phyloP scores from a whole-genome alignment of 1,140 invertebrate species.

The Scaptomyza pallida region DNA sequence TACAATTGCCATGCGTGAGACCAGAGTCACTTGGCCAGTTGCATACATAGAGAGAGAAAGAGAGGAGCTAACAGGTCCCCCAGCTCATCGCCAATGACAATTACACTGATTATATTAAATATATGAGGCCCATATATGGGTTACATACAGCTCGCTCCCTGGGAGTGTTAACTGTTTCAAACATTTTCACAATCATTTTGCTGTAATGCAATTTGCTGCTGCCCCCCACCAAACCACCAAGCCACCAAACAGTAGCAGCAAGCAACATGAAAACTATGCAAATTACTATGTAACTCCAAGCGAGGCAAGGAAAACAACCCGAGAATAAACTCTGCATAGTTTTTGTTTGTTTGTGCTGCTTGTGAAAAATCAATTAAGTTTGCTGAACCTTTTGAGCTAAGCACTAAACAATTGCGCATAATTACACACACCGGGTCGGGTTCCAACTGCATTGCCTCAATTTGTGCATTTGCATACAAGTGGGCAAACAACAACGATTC shows the following conservation, averaged over 20 bases:
- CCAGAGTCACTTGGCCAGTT: slow-evolving; percentile 23
- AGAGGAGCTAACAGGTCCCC: slow-evolving; percentile 37
- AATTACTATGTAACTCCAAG: slow-evolving; percentile 52
- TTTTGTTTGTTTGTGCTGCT: slow-evolving; percentile 11
- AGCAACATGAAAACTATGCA: slow-evolving; percentile 61
- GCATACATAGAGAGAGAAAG: neutral
- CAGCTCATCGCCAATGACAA: slow-evolving; percentile 70
- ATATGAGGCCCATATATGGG: slow-evolving; percentile 76
- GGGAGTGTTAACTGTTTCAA: slow-evolving; percentile 63
- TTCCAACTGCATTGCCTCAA: slow-evolving; percentile 66
- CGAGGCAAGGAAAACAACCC: slow-evolving; percentile 11
- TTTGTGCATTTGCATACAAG: slow-evolving; percentile 72
- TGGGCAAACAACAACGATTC: slow-evolving; percentile 60
- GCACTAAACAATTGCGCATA: slow-evolving; percentile 81
- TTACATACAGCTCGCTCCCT: slow-evolving; percentile 23
- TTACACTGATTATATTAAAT: slow-evolving; percentile 81
- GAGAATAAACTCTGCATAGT: slow-evolving; percentile 4
- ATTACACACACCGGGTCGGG: slow-evolving; percentile 49
- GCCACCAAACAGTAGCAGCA: slow-evolving; percentile 2
- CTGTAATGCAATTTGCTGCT: slow-evolving; percentile 57
- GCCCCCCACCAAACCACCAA: slow-evolving; percentile 52
- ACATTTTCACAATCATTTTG: slow-evolving; percentile 53
- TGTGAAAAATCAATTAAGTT: slow-evolving; percentile 76
- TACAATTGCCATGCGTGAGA: slow-evolving; percentile 80
- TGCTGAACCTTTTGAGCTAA: slow-evolving; percentile 66